Evolutionary conservation across 2,888 invertebrate species (phyloP).

Genomic region (Eudemis profundana): DNA sequence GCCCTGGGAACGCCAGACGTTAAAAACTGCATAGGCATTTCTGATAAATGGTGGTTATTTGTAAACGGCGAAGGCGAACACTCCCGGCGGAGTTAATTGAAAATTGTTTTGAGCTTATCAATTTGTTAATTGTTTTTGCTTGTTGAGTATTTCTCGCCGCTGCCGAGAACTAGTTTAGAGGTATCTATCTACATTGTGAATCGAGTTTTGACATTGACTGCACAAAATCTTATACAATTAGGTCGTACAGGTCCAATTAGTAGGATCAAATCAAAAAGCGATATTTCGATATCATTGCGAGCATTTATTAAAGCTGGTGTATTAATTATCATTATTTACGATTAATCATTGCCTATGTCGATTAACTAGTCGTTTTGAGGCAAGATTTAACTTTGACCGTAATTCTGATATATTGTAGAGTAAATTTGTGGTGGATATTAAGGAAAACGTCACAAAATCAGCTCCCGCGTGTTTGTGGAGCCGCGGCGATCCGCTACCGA

Average conservation of each 20-base stretch:
- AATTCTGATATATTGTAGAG: conserved; percentile 9
- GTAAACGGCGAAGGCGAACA: conserved; percentile 84
- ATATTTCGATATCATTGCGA: conserved; percentile 31
- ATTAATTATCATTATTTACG: conserved; percentile 21
- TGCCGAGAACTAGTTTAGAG: conserved; percentile 69
- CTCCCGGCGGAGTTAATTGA: conserved; percentile 83
- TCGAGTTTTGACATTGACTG: conserved; percentile 47
- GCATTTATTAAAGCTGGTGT: neutral
- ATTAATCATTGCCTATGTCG: conserved; percentile 17
- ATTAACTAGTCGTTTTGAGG: conserved; percentile 16
- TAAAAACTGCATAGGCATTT: conserved; percentile 85
- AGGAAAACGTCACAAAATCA: conserved; percentile 45
- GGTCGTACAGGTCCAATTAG: conserved; percentile 31
- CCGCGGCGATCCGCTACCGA: conserved; percentile 78
- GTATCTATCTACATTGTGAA: conserved; percentile 58
- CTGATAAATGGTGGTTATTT: conserved; percentile 85
- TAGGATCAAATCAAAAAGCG: conserved; percentile 30
- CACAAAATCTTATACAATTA: conserved; percentile 33
- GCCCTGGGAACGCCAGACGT: conserved; percentile 72
- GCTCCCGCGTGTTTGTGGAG: conserved; percentile 60
- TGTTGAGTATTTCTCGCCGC: conserved; percentile 78
- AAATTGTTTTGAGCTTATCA: conserved; percentile 86
- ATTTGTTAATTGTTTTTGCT: conserved; percentile 85
- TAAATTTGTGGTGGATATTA: conserved; percentile 52
- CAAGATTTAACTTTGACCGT: neutral